A percentile compares a stretch with the other conserved stretches of the same genome.
Evolutionary conservation across 2,888 invertebrate species (phyloP).

Genomic region (Tanypteryx hageni): DNA sequence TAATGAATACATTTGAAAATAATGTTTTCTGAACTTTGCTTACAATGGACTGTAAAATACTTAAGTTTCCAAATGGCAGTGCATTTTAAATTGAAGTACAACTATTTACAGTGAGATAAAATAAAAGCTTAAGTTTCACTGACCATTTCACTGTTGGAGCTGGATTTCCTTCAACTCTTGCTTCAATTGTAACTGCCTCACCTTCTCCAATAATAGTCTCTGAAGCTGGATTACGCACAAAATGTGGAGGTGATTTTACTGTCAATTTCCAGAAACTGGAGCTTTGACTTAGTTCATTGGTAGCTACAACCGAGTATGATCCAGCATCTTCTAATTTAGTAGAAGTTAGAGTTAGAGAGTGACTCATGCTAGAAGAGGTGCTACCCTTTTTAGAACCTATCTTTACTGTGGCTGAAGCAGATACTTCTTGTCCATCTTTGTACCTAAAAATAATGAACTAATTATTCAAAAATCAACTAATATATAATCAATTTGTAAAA

Average conservation of each 20-base stretch:
- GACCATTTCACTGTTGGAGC: constrained; percentile 90
- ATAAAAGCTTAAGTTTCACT: not conserved
- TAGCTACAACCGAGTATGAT: constrained; percentile 90
- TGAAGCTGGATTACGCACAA: constrained; percentile 83
- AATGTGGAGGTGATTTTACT: constrained; percentile 87
- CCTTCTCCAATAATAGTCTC: constrained; percentile 84
- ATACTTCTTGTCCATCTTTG: constrained; percentile 90
- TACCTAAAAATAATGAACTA: constrained; percentile 76
- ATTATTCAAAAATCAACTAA: not conserved
- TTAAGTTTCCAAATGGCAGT: not conserved
- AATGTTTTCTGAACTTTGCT: not conserved
- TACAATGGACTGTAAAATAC: not conserved
- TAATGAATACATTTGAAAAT: not conserved
- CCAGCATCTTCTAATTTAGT: constrained; percentile 88
- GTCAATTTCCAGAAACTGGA: constrained; percentile 94
- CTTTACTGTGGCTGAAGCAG: constrained; percentile 83
- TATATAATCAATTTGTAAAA: not conserved
- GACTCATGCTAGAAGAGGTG: constrained; percentile 73
- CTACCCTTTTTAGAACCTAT: constrained; percentile 85
- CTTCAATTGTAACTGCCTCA: constrained; percentile 84
- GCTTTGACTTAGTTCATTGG: constrained; percentile 92
- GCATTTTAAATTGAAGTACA: no score
- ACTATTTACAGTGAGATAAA: not conserved
- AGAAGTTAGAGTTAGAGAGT: constrained; percentile 84
- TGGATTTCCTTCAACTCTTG: constrained; percentile 89